Base-by-base conservation (phyloP, 1,140 invertebrate species). In the Aphelinus atriplicis region DNA sequence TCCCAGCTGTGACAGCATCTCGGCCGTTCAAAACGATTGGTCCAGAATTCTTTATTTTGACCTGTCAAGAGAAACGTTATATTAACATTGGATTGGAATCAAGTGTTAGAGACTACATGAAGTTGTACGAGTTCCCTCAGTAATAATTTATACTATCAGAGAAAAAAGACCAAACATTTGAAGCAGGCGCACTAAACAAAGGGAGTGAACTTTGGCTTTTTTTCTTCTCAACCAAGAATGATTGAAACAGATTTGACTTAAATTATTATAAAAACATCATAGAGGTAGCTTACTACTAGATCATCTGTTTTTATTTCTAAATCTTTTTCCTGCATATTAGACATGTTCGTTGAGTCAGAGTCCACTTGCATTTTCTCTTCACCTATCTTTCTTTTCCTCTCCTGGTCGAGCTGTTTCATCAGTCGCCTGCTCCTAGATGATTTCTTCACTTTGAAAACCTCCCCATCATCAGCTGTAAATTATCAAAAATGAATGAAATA, bases 391-490 rank as follows among this genome's bases (percentile, higher is more conserved):
- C 92, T 92, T 83, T 89, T 90, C 82, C 89, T 88, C 82, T 96
- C 95, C 86, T 94, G 95, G 84, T 97, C 95, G 80, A 95, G 88
- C 80, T 95, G 92, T 83, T 95, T 95, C 86, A 94, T 93, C 67
- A 98, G 91, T 86, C 95, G 93, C 86, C 96, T 95, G 87, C 96
- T 97, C 79, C 97, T 94, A 9, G 94, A 95, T 7, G 96, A 97
- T 88, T 98, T 98, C 86, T 96, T 97, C 53, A 98, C 94, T 91
- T 96, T 94, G 87, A 98, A 98, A 56, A 95, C 92, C 88, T 97
- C 96, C 42, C 91, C 93, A 82, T 95, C 95, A 81, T 95, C 95
- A 81, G 93, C 94, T 90, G 88, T 82, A 89, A 87, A 79, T 73
- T 75, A 69, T 65, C 68, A 48, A 77, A 64, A 50, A n/a, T 46